A percentile compares a stretch with the other conserved stretches of the same genome.
Conservation (phyloP, 2,888 invertebrate genomes). For the Plagodis dolabraria region DNA sequence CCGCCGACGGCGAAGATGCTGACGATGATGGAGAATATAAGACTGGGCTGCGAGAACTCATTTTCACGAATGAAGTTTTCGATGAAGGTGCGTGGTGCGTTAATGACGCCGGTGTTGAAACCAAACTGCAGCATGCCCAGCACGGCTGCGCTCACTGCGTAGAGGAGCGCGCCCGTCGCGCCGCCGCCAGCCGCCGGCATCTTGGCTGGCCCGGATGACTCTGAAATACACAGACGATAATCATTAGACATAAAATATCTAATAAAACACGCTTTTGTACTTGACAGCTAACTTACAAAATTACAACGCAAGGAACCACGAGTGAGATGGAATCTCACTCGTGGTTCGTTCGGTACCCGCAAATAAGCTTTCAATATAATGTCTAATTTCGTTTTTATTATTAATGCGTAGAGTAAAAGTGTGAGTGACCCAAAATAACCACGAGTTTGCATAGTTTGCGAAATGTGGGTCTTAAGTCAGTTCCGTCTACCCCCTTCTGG, state of each 20-base stretch:
- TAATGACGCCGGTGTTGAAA: slow-evolving; percentile 89
- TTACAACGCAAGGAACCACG: too few relatives aligned
- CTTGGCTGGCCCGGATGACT: slow-evolving; percentile 47
- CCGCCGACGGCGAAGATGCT: slow-evolving; percentile 92
- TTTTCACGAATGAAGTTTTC: slow-evolving; percentile 86
- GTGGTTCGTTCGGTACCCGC: too few relatives aligned
- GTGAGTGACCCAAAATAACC: too few relatives aligned
- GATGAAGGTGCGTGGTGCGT: slow-evolving; percentile 87
- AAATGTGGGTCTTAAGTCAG: too few relatives aligned
- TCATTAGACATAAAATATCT: not conserved
- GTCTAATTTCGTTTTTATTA: too few relatives aligned
- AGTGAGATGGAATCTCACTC: too few relatives aligned
- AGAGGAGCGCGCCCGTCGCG: slow-evolving; percentile 86
- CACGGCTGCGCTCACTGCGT: slow-evolving; percentile 87
- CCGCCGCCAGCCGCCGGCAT: slow-evolving; percentile 69
- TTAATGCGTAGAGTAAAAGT: too few relatives aligned
- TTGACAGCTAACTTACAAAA: too few relatives aligned
- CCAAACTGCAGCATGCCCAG: slow-evolving; percentile 90
- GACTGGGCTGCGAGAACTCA: slow-evolving; percentile 75
- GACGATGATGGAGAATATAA: slow-evolving; percentile 87
- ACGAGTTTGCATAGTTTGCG: too few relatives aligned
- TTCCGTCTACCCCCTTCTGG: too few relatives aligned
- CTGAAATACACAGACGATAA: slow-evolving; percentile 53
- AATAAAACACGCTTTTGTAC: too few relatives aligned
- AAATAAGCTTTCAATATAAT: too few relatives aligned